Base-by-base conservation (phyloP, 2,113 vertebrate species). In the Pollachius pollachius region DNA sequence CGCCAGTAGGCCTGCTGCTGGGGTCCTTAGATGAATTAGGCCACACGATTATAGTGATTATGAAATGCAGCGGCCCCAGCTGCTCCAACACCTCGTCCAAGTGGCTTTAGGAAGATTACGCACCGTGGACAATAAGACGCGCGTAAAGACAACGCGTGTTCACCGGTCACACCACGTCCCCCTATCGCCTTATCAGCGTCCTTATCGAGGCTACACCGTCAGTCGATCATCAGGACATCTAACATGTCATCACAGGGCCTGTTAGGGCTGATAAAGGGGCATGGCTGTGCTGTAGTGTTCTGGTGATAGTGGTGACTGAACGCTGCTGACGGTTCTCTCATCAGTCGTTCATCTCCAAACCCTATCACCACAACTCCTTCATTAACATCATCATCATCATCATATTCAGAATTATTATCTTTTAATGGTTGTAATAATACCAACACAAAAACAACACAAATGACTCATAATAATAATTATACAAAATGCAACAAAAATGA, bases 221-320 rank as follows among this genome's bases (percentile, higher is more conserved):
- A 67, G 76, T 71, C 70, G 67, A 15, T 70, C 68, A 23, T 80
- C 65, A 76, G 68, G 67, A 56, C 78, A 62, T 65, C 72, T 69
- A 71, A 48, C 64, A 70, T 64, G 64, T 70, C 66, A 52, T 41
- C 57, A 56, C 59, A 52, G 57, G 68, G 16, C 12, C 64, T 64
- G 59, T 77, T 78, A 70, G 68, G 68, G 78, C 78, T 66, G 84
- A 87, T 87, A 80, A 84, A 72, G 68, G 62, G 48, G 16, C 64
- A 52, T 4, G 13, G 23, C 60, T 56, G 13, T 56, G 68, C 63
- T 70, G 41, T 1, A 48, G 41, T 48, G 57, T 64, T 60, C 59
- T 61, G 72, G 75, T 54, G 73, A 72, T 77, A 57, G 67, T 70
- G 75, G 64, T 77, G 41, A 48, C 71, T 78, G 74, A 79, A 83